Evolutionary conservation across 1,140 invertebrate genomes (phyloP).

Genomic region (Caenorhabditis latens): DNA sequence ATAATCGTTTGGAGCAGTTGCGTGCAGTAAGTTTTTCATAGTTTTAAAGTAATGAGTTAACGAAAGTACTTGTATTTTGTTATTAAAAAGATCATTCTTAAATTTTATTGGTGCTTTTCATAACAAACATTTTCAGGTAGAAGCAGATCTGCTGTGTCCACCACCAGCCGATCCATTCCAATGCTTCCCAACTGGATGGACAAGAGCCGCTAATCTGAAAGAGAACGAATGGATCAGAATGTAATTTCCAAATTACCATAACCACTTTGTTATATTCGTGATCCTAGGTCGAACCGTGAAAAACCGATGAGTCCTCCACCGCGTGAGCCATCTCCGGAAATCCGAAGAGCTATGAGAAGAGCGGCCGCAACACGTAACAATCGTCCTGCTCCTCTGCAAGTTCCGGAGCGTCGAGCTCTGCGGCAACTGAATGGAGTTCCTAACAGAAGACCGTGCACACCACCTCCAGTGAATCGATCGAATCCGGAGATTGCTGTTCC

Average conservation of each 20-base stretch:
- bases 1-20: constrained; percentile 30
- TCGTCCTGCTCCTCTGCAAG: background rate
- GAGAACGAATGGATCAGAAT: background rate
- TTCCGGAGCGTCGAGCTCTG: constrained; percentile 15
- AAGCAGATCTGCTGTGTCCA: constrained; percentile 44
- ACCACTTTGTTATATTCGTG: background rate
- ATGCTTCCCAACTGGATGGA: background rate
- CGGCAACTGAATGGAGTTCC: background rate
- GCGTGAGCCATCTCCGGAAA: background rate
- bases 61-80: too few relatives aligned
- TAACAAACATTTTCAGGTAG: background rate
- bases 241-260: background rate
- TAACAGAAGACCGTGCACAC: background rate
- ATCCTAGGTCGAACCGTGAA: background rate
- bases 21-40: constrained; percentile 10
- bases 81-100: too few relatives aligned
- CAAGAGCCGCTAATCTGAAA: constrained; percentile 12
- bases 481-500: background rate
- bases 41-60: background rate
- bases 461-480: background rate
- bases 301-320: background rate
- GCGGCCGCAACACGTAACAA: background rate
- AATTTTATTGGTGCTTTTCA: background rate
- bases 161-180: constrained; percentile 18
- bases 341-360: constrained; percentile 11